A percentile compares a stretch with the other conserved stretches of the same genome.
phyloP scores from a whole-genome alignment of 35 echinoderm and acorn worm species.

The Holothuria glaberrima region DNA sequence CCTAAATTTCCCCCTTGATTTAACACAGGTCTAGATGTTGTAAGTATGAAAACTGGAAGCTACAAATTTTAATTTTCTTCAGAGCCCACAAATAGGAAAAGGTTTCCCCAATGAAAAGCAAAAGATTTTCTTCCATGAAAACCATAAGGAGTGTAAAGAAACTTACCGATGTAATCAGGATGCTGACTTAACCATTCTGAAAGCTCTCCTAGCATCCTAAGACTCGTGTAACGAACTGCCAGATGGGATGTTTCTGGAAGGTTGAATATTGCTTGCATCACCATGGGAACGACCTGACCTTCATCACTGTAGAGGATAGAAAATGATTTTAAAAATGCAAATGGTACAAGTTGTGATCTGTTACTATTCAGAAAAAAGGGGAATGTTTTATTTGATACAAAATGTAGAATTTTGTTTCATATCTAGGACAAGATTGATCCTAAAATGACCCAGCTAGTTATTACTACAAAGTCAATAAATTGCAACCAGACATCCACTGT shows the following conservation, averaged over 20 bases:
- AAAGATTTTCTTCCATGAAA: no score
- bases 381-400: no score
- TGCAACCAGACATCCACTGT: neutral
- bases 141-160: neutral
- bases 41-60: no score
- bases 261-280: conserved; percentile 88
- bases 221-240: conserved; percentile 88
- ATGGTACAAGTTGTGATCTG: no score
- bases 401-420: neutral
- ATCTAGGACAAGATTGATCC: no score
- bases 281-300: conserved; percentile 79
- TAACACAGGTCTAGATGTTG: no score
- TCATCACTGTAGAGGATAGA: conserved; percentile 64
- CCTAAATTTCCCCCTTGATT: no score
- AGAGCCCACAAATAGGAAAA: no score
- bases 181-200: conserved; percentile 90
- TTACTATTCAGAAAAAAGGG: no score
- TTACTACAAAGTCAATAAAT: neutral
- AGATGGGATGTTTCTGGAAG: conserved; percentile 73
- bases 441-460: no score
- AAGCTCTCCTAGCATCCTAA: conserved; percentile 80
- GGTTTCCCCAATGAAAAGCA: no score
- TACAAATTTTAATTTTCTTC: no score
- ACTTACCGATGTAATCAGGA: conserved; percentile 80
- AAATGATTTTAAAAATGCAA: neutral